Percentiles rank a stretch among this genome's conserved stretches.
These are phyloP conservation scores for Clitarchus hookeri DNA, from an alignment of 2,888 invertebrate species.

Conservation along the genomic window DNA sequence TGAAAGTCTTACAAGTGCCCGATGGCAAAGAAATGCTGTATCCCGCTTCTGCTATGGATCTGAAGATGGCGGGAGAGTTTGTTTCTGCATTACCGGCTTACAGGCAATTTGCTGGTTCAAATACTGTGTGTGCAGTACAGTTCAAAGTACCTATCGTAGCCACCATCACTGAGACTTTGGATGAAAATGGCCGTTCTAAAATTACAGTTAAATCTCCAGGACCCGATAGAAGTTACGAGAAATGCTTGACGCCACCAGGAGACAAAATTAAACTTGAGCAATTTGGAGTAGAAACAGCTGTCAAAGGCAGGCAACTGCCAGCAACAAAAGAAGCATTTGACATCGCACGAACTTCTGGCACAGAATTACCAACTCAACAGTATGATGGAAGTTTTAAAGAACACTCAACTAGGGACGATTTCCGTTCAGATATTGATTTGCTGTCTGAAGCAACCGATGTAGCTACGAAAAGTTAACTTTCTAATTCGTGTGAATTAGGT, in stretches of 20 bases:
- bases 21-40: neutral
- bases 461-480: neutral
- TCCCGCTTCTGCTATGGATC: slow-evolving; percentile 8
- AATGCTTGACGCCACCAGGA: neutral
- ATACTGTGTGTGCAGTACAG: neutral
- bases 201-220: neutral
- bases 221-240: neutral
- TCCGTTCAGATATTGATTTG: neutral
- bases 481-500: neutral
- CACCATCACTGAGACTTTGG: neutral
- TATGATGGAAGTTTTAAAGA: neutral
- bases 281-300: neutral
- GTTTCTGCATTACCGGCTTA: neutral
- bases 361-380: neutral
- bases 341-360: neutral
- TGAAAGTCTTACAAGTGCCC: neutral
- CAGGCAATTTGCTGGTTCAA: neutral
- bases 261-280: neutral
- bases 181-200: neutral
- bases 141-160: neutral
- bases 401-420: neutral
- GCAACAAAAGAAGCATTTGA: neutral
- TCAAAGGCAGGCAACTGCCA: neutral
- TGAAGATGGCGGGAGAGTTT: slow-evolving; percentile 6
- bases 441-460: neutral